Conservation (phyloP, 2,797 vertebrate species). For the Phylloscopus collybita region DNA sequence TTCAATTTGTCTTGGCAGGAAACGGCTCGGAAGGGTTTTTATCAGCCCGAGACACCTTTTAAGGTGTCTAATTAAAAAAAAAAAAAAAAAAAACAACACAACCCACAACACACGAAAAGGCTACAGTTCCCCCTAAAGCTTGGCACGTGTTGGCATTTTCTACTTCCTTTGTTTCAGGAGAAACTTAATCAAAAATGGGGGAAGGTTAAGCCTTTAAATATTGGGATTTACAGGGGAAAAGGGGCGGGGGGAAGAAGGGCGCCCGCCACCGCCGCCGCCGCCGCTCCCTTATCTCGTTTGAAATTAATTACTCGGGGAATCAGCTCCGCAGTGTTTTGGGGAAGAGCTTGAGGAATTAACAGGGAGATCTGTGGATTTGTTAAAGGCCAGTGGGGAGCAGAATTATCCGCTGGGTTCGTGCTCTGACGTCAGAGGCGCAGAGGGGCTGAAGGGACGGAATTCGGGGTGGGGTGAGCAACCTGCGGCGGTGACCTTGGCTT, state of each 20-base stretch:
- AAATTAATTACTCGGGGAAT: not conserved
- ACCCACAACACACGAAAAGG: not conserved
- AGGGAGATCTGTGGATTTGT: rapidly evolving
- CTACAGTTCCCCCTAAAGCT: not conserved
- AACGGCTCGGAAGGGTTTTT: not conserved
- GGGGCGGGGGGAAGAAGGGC: not conserved
- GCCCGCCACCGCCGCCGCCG: rapidly evolving
- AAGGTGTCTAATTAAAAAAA: conserved; percentile 30
- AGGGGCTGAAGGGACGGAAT: not conserved
- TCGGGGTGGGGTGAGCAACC: not conserved
- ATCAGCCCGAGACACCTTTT: conserved; percentile 36
- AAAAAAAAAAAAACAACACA: not conserved
- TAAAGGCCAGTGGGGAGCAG: rapidly evolving
- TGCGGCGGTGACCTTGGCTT: not conserved
- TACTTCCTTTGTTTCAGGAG: not conserved
- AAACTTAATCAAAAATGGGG: not conserved
- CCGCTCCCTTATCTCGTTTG: not conserved
- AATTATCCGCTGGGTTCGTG: not conserved
- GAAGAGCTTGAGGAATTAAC: not conserved
- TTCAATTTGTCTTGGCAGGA: conserved; percentile 12
- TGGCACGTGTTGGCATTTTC: not conserved
- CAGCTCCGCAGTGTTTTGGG: not conserved
- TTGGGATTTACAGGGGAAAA: not conserved
- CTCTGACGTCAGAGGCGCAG: not conserved
- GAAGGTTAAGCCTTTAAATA: not conserved